Base-by-base conservation (phyloP, 2,888 invertebrate species). In the Frankliniella fusca region DNA sequence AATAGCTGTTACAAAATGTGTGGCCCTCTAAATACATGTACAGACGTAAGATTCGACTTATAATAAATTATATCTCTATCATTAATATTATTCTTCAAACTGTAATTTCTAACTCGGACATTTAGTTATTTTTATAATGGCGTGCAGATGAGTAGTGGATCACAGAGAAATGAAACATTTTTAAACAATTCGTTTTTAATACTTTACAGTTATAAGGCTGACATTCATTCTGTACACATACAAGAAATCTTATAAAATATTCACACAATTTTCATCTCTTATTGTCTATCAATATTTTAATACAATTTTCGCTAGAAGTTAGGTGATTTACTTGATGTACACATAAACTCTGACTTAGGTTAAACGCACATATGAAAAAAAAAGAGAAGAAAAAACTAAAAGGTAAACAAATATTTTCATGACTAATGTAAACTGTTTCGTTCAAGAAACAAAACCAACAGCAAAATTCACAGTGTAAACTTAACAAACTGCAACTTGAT, bases 261-360 rank as follows among this genome's bases (percentile, higher is more conserved):
- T 82, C 80, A 80, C 81, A 81, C 80, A 79, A 50, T 76, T 38
- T 76, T 81, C 28, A 80, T 76, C 80, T 83, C 83, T 84, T 84
- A 84, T 84, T 84, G 84, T 84, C 84, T 84, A 82, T 82, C 84
- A 84, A 80, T 84, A 83, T 81, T 76, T 83, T 83, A 81, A 83
- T 82, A 83, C 83, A 83, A 38, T 81, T 49, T 82, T 76, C n/a
- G 38, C 70, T 76, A 76, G 70, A 38, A 76, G 70, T 76, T 76
- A 76, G 27, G 70, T 76, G 70, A 27, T 76, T 76, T 76, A 76
- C 70, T 76, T 76, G 70, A 61, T 61, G 10, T 61, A 61, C 61
- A 61, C 27, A 76, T 27, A 76, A 12, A 76, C 70, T 76, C 70
- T 27, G 27, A 76, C 9, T 27, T 27, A 76, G 27, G 27, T 27